A percentile compares a stretch with the other conserved stretches of the same genome.
Evolutionary conservation across 2,797 vertebrate species (phyloP).

Genomic region (Heteromormyrus szaboi): DNA sequence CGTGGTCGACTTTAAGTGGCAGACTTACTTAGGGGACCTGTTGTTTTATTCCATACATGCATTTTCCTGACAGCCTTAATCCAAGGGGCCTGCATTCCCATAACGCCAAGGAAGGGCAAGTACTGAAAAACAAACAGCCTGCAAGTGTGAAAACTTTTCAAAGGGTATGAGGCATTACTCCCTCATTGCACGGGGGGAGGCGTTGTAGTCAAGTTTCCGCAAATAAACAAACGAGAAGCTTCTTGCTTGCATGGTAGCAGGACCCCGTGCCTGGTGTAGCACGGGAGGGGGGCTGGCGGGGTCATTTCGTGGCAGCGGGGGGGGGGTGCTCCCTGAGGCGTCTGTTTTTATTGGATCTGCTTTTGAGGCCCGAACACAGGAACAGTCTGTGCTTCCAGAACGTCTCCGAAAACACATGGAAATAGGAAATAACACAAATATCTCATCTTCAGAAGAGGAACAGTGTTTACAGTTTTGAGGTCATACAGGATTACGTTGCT

Average conservation of each 20-base stretch:
- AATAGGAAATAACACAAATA: constrained; percentile 11
- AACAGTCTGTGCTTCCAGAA: constrained; percentile 33
- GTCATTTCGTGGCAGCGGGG: background rate
- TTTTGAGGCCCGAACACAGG: constrained; percentile 3
- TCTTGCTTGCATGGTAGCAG: background rate
- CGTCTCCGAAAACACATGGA: constrained; percentile 15
- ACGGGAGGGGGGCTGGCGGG: background rate
- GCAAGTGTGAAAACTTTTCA: background rate
- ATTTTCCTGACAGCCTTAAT: background rate
- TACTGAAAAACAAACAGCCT: background rate
- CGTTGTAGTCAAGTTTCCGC: background rate
- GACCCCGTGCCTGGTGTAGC: background rate
- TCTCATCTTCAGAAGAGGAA: background rate
- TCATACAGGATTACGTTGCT: background rate
- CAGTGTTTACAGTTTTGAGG: constrained; percentile 15
- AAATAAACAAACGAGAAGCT: background rate
- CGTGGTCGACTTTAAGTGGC: background rate
- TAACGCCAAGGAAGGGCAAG: background rate
- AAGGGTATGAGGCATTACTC: background rate
- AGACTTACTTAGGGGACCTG: background rate
- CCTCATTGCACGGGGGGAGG: background rate
- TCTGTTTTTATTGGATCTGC: constrained; percentile 8
- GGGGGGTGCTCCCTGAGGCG: background rate
- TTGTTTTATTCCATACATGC: background rate
- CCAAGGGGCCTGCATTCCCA: background rate